These are phyloP conservation scores for Mixornis gularis DNA, from an alignment of 2,113 vertebrate genomes.

Conservation along the genomic window DNA sequence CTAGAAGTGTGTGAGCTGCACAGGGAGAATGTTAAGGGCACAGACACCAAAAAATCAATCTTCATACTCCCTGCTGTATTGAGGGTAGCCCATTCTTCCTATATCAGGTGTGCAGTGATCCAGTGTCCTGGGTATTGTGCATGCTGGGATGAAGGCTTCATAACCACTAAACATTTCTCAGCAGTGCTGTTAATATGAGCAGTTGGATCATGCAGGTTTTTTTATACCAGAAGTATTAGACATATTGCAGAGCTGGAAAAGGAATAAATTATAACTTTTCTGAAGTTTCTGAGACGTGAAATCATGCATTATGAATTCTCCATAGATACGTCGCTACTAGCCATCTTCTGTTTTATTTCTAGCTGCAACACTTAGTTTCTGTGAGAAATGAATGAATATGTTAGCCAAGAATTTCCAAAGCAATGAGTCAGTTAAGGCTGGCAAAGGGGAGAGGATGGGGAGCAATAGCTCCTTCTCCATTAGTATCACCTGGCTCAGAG, in stretches of 20 bases:
- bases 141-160: background rate
- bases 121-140: background rate
- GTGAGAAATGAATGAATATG: conserved; percentile 35
- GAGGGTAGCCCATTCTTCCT: background rate
- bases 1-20: background rate
- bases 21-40: background rate
- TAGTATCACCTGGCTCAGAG: conserved; percentile 3
- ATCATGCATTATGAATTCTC: background rate
- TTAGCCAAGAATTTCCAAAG: conserved; percentile 45
- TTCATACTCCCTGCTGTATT: background rate
- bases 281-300: background rate
- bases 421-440: conserved; percentile 24
- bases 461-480: background rate
- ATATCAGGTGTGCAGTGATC: background rate
- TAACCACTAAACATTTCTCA: background rate
- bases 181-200: background rate
- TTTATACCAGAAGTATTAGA: background rate
- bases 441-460: background rate
- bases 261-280: conserved; percentile 37
- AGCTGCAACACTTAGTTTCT: conserved; percentile 1
- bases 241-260: background rate
- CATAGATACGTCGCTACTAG: background rate
- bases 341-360: conserved; percentile 35
- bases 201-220: background rate
- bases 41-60: background rate